These are phyloP conservation scores for Perizoma flavofasciatum DNA, from an alignment of 2,888 invertebrate genomes.

Conservation along the genomic window DNA sequence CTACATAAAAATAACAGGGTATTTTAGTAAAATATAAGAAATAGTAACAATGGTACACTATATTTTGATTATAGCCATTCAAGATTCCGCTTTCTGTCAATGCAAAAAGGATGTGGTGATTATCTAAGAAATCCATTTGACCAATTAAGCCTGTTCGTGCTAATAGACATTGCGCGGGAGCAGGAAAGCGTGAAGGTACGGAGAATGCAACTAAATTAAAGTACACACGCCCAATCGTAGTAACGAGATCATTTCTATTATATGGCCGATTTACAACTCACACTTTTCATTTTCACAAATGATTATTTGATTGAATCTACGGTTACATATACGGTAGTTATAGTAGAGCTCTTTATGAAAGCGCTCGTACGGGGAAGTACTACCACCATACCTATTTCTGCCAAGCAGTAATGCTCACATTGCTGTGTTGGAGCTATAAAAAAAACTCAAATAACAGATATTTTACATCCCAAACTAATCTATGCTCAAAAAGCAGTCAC, in stretches of 20 bases:
- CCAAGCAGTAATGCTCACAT: no score
- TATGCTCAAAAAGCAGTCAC: slow-evolving; percentile 39
- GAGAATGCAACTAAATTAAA: slow-evolving; percentile 38
- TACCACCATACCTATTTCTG: no score
- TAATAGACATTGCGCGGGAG: slow-evolving; percentile 41
- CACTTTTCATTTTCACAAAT: no score
- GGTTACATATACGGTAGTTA: no score
- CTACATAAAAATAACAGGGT: no score
- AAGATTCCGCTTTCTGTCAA: slow-evolving; percentile 17
- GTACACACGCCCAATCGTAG: slow-evolving; percentile 26
- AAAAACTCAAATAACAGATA: no score
- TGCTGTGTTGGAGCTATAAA: no score
- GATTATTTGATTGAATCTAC: no score
- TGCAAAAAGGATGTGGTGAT: slow-evolving; percentile 19
- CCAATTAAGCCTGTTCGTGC: slow-evolving; percentile 31
- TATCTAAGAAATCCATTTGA: slow-evolving; percentile 22
- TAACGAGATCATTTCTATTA: slow-evolving; percentile 2
- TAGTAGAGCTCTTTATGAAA: no score
- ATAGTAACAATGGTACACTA: background rate
- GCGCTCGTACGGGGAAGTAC: no score
- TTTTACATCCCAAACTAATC: no score
- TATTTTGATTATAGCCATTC: background rate
- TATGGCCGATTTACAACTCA: background rate
- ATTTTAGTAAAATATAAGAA: background rate
- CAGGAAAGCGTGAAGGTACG: slow-evolving; percentile 70